phyloP scores from a whole-genome alignment of 1,140 invertebrate genomes.

The Pseudomyrmex pallidus region DNA sequence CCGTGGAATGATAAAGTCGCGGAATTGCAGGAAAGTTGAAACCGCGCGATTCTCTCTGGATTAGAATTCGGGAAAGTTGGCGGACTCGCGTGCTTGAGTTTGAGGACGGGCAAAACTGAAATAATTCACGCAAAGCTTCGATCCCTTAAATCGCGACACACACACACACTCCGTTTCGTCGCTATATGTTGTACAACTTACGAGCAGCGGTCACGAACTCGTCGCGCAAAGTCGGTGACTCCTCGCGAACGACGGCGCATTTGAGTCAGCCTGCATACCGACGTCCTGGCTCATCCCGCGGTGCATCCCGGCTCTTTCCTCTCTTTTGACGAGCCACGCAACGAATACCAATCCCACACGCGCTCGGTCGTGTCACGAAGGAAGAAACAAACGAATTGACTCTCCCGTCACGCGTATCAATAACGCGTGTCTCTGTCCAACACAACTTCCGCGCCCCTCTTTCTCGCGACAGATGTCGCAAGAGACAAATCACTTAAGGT shows the following conservation, averaged over 20 bases:
- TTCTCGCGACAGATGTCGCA: not conserved
- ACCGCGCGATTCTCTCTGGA: not conserved
- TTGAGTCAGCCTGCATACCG: conserved; percentile 71
- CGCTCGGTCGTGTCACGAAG: conserved; percentile 11
- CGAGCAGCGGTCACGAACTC: conserved; percentile 61
- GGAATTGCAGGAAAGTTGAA: conserved; percentile 17
- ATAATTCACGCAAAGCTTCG: conserved; percentile 10
- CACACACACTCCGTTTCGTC: conserved; percentile 48
- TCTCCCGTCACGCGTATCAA: conserved; percentile 69
- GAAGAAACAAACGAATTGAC: conserved; percentile 30
- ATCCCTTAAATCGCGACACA: conserved; percentile 54
- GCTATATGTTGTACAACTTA: conserved; percentile 39
- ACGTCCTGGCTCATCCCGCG: conserved; percentile 66
- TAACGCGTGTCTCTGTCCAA: conserved; percentile 65
- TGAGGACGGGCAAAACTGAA: not conserved
- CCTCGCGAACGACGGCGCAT: conserved; percentile 48
- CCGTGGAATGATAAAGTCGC: conserved; percentile 36
- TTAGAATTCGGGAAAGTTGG: conserved; percentile 26
- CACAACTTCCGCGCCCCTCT: conserved; percentile 52
- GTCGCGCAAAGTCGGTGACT: conserved; percentile 47
- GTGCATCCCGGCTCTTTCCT: conserved; percentile 38
- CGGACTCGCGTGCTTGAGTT: conserved; percentile 24
- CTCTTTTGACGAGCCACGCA: conserved; percentile 55
- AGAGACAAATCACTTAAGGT: not conserved
- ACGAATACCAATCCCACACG: conserved; percentile 72